Conservation (phyloP, 2,797 vertebrate genomes). For the Gallinago nigripennis region DNA sequence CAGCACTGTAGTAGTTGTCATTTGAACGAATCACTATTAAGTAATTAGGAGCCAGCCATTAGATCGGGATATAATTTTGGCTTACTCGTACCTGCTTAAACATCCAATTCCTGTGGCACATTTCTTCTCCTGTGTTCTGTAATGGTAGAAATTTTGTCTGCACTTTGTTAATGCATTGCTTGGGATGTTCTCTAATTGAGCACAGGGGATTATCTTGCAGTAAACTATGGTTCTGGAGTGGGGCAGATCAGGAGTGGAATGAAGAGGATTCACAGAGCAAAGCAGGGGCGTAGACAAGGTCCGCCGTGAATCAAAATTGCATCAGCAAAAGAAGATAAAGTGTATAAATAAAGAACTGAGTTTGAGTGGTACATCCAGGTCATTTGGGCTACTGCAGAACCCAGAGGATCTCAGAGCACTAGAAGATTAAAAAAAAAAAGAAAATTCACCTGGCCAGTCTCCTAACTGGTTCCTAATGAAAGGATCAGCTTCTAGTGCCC, state of each 20-base stretch:
- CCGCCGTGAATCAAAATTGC: background rate
- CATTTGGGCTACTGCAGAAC: background rate
- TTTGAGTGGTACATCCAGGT: background rate
- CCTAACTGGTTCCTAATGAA: background rate
- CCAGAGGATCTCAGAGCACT: background rate
- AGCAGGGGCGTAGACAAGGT: background rate
- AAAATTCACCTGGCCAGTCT: background rate
- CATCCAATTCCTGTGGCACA: background rate
- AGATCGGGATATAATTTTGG: background rate
- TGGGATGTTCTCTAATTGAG: background rate
- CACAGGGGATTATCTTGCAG: background rate
- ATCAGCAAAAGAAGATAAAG: slow-evolving; percentile 20
- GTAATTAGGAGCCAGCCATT: background rate
- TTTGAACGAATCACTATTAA: background rate
- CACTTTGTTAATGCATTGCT: background rate
- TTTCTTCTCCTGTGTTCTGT: background rate
- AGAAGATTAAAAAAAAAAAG: background rate
- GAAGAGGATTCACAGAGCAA: slow-evolving; percentile 10
- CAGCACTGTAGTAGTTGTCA: background rate
- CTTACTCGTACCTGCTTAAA: background rate
- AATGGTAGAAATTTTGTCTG: background rate
- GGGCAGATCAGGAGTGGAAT: background rate
- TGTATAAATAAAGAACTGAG: background rate
- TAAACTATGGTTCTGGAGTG: background rate
- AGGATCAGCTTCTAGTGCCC: background rate